Evolutionary conservation across 2,797 vertebrate species (phyloP).

Genomic region (Delichon dasypus): DNA sequence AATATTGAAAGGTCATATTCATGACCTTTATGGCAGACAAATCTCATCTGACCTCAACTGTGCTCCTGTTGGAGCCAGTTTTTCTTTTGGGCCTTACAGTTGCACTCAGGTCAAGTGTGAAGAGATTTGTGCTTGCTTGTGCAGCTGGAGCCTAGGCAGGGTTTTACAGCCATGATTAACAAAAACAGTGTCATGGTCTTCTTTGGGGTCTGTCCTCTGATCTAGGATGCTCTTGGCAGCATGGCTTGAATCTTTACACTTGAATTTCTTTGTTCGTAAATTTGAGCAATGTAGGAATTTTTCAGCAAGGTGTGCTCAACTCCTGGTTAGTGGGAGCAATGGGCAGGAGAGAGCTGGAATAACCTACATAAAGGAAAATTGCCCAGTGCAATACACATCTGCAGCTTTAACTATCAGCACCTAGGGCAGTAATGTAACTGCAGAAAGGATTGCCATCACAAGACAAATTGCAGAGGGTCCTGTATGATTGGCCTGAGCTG

Average conservation of each 20-base stretch:
- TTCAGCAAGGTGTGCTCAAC: not conserved
- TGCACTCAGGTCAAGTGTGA: constrained; percentile 12
- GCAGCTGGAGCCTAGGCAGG: not conserved
- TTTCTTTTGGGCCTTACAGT: constrained; percentile 20
- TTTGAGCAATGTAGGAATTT: not conserved
- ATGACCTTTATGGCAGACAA: not conserved
- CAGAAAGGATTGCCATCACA: not conserved
- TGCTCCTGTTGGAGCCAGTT: constrained; percentile 1
- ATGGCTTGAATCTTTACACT: not conserved
- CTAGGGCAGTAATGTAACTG: not conserved
- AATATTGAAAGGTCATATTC: not conserved
- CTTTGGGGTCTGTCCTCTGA: not conserved
- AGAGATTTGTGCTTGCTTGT: not conserved
- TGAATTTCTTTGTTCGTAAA: not conserved
- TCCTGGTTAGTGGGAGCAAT: not conserved
- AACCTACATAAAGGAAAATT: not conserved
- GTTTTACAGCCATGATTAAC: not conserved
- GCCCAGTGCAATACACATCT: rapidly evolving
- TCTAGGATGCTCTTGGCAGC: not conserved
- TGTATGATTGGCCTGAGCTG: not conserved
- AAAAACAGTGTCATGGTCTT: not conserved
- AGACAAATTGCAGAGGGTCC: not conserved
- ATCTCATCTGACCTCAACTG: constrained; percentile 11
- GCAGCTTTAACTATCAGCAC: not conserved
- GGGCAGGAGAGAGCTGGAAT: not conserved